Evolutionary conservation across 2,113 vertebrate genomes (phyloP).

Genomic region (Gopherus flavomarginatus): DNA sequence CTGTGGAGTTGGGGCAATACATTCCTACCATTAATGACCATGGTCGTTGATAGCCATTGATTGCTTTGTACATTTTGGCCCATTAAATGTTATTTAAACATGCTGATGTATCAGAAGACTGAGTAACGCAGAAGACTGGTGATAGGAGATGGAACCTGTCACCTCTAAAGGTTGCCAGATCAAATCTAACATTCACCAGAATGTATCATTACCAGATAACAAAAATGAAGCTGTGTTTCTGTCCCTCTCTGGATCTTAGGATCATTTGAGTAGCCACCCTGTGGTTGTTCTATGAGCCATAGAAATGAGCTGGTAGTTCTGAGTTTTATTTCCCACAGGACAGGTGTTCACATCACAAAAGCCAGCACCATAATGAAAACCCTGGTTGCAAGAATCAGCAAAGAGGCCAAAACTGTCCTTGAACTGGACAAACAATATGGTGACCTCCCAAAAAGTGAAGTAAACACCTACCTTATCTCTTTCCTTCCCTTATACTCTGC

Average conservation of each 20-base stretch:
- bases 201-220: slow-evolving; percentile 31
- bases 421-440: not conserved
- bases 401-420: not conserved
- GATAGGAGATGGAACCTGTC: slow-evolving; percentile 48
- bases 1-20: not conserved
- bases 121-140: slow-evolving; percentile 23
- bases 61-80: not conserved
- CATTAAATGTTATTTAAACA: slow-evolving; percentile 54
- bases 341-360: not conserved
- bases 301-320: not conserved
- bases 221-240: not conserved
- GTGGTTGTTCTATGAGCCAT: fast-evolving
- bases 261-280: not conserved
- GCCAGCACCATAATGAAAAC: not conserved
- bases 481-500: not conserved
- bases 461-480: not conserved
- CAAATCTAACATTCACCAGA: slow-evolving; percentile 38
- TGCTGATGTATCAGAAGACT: slow-evolving; percentile 37
- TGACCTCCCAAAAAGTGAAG: not conserved
- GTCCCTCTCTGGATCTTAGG: not conserved
- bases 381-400: not conserved
- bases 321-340: not conserved
- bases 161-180: slow-evolving; percentile 52
- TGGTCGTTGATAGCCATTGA: not conserved
- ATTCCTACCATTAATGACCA: slow-evolving; percentile 30